Evolutionary conservation across 2,113 vertebrate genomes (phyloP).

Genomic region (Odontesthes bonariensis): DNA sequence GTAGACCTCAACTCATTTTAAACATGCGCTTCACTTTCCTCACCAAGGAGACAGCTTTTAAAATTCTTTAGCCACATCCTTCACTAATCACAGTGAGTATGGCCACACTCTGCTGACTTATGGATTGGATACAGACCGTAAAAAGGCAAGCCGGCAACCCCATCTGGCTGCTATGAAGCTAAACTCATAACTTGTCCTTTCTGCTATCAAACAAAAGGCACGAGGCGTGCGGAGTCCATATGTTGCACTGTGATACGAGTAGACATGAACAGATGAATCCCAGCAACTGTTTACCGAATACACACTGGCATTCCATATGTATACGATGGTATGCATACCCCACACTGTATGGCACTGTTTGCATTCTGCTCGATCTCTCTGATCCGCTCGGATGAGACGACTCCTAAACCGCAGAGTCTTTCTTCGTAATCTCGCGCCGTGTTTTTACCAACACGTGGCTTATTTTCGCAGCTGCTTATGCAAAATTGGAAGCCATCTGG

Average conservation of each 20-base stretch:
- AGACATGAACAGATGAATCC: slow-evolving; percentile 29
- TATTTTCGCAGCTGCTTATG: slow-evolving; percentile 12
- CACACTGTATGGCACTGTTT: background rate
- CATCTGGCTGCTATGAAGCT: slow-evolving; percentile 58
- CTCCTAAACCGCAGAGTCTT: background rate
- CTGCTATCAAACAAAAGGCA: slow-evolving; percentile 39
- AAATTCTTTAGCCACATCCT: slow-evolving; percentile 5
- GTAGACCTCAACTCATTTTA: slow-evolving; percentile 29
- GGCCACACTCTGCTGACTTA: slow-evolving; percentile 32
- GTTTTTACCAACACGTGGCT: background rate
- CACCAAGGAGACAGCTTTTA: slow-evolving; percentile 1
- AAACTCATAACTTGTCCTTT: slow-evolving; percentile 62
- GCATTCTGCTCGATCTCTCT: slow-evolving; percentile 15
- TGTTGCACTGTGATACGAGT: slow-evolving; percentile 41
- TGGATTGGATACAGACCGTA: slow-evolving; percentile 50
- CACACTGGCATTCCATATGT: slow-evolving; percentile 28
- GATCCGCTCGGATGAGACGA: slow-evolving; percentile 7
- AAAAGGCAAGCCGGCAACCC: slow-evolving; percentile 62
- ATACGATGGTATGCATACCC: background rate
- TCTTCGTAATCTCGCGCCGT: background rate
- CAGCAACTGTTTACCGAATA: slow-evolving; percentile 13
- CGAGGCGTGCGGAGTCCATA: slow-evolving; percentile 59
- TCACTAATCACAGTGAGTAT: slow-evolving; percentile 15
- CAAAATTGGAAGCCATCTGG: slow-evolving; percentile 3
- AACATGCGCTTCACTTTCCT: slow-evolving; percentile 27